Evolutionary conservation across 2,888 invertebrate genomes (phyloP).

Genomic region (Megastigmus dorsalis): DNA sequence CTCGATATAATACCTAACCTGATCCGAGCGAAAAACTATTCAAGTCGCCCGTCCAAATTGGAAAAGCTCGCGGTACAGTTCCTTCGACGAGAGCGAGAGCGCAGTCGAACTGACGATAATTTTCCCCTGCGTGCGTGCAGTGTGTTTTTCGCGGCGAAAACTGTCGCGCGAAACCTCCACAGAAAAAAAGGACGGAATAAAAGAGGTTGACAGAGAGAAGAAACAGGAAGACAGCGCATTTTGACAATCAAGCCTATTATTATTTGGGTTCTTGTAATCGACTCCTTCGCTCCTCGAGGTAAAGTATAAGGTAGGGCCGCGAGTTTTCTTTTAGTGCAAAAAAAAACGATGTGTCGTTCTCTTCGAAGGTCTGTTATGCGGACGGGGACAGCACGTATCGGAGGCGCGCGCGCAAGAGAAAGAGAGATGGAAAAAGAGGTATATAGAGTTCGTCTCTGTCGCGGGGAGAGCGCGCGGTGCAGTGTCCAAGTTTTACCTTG

Average conservation of each 20-base stretch:
- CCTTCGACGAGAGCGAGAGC: slow-evolving; percentile 14
- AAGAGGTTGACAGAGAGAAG: no score
- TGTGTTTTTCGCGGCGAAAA: slow-evolving; percentile 14
- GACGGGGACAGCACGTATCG: no score
- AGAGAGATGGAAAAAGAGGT: neutral
- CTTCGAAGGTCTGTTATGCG: slow-evolving; percentile 43
- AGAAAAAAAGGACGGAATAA: no score
- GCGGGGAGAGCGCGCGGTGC: slow-evolving; percentile 5
- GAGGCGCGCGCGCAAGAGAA: neutral
- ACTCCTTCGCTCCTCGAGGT: neutral
- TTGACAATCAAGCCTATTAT: no score
- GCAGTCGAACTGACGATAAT: neutral
- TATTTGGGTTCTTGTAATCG: no score
- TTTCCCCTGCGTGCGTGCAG: neutral
- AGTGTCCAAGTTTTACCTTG: slow-evolving; percentile 55
- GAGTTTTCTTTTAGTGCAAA: neutral
- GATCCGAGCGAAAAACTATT: slow-evolving; percentile 34
- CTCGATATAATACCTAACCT: slow-evolving; percentile 35
- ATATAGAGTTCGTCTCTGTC: no score
- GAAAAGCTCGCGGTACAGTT: slow-evolving; percentile 35
- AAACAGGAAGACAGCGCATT: no score
- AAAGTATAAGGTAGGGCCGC: no score
- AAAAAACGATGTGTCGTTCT: no score
- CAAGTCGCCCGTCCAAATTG: slow-evolving; percentile 33
- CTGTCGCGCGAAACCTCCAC: neutral